phyloP scores from a whole-genome alignment of 2,888 invertebrate species.

The Holacanthella duospinosa region DNA sequence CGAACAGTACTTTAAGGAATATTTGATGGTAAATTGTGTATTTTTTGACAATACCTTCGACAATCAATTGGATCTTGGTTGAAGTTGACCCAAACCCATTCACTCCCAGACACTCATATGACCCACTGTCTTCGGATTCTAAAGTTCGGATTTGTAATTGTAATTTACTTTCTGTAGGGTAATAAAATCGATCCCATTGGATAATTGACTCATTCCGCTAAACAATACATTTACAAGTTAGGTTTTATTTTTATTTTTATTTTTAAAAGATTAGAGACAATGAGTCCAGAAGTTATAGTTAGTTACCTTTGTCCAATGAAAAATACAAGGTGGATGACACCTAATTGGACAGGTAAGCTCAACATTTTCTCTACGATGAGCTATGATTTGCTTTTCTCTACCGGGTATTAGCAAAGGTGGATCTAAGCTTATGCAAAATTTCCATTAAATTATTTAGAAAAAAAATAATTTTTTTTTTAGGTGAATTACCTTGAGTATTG shows the following conservation, averaged over 20 bases:
- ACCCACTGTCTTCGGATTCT: slow-evolving; percentile 30
- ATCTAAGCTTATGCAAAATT: slow-evolving; percentile 11
- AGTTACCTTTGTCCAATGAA: slow-evolving; percentile 35
- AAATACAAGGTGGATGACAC: slow-evolving; percentile 14
- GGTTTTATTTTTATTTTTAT: background rate
- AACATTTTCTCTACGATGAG: slow-evolving; percentile 24
- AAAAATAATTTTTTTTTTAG: background rate
- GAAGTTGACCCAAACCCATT: slow-evolving; percentile 15
- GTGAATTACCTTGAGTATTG: background rate
- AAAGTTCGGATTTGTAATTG: slow-evolving; percentile 28
- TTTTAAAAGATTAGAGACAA: background rate
- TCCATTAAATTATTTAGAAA: background rate
- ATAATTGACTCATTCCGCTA: background rate
- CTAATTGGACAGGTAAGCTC: slow-evolving; percentile 25
- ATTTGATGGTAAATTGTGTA: too few species aligned
- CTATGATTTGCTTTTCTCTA: slow-evolving; percentile 5
- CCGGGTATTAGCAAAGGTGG: slow-evolving; percentile 13
- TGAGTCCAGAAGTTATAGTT: too few species aligned
- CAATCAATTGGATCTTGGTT: slow-evolving; percentile 23
- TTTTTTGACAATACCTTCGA: too few species aligned
- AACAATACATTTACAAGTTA: background rate
- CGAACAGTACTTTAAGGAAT: too few species aligned
- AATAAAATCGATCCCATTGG: slow-evolving; percentile 7
- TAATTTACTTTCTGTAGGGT: background rate
- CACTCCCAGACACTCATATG: slow-evolving; percentile 26